Percentiles rank a stretch among this genome's conserved stretches.
Conservation (phyloP, 2,113 vertebrate genomes). For the Sisor rabdophorus region DNA sequence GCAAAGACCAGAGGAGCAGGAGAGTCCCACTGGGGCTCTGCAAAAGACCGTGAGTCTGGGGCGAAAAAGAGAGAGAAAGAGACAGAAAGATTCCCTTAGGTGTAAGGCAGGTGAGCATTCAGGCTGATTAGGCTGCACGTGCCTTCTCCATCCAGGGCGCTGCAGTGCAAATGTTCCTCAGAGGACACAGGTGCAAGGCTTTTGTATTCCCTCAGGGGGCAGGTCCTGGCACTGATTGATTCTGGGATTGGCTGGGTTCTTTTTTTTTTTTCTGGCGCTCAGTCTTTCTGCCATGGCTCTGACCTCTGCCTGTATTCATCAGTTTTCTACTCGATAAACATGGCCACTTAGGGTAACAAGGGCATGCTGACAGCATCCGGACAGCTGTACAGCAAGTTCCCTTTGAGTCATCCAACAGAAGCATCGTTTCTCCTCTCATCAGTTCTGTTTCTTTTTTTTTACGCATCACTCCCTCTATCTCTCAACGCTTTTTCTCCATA, state of each 20-base stretch:
- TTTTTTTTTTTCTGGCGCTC: neutral
- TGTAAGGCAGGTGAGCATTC: slow-evolving; percentile 30
- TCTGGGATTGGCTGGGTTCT: slow-evolving; percentile 14
- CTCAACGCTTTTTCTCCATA: slow-evolving; percentile 42
- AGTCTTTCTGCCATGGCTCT: slow-evolving; percentile 21
- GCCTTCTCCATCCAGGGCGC: slow-evolving; percentile 27
- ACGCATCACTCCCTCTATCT: neutral
- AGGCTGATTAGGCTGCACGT: slow-evolving; percentile 35
- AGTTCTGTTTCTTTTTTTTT: neutral
- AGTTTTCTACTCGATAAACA: slow-evolving; percentile 22
- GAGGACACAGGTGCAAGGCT: slow-evolving; percentile 23
- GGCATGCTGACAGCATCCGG: slow-evolving; percentile 18
- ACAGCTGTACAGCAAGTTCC: neutral
- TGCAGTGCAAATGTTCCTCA: slow-evolving; percentile 29
- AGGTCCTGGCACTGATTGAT: neutral
- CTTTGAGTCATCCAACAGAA: neutral
- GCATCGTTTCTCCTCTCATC: slow-evolving; percentile 5
- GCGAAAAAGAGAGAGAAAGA: slow-evolving; percentile 1
- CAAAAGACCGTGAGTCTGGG: neutral
- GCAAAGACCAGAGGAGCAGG: neutral
- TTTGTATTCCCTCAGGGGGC: slow-evolving; percentile 11
- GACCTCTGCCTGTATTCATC: slow-evolving; percentile 25
- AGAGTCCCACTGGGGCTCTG: slow-evolving; percentile 34
- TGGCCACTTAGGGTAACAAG: slow-evolving; percentile 14
- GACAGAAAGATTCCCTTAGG: neutral